Evolutionary conservation across 1,140 invertebrate species (phyloP).

Genomic region (Galleria mellonella): DNA sequence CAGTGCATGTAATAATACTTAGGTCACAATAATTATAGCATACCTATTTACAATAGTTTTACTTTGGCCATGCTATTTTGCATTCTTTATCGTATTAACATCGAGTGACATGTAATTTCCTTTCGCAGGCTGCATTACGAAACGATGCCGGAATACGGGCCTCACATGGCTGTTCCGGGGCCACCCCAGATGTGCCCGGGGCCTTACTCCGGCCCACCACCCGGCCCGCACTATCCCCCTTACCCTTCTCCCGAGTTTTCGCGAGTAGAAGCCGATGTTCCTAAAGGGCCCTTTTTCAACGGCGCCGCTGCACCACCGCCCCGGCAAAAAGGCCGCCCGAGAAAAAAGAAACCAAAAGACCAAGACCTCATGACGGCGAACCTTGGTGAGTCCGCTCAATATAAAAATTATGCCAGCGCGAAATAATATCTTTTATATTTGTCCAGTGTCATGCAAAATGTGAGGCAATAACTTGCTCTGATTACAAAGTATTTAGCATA

Average conservation of each 20-base stretch:
- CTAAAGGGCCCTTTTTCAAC: conserved; percentile 82
- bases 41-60: too few relatives aligned
- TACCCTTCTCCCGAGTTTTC: conserved; percentile 73
- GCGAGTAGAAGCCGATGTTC: conserved; percentile 78
- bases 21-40: too few relatives aligned
- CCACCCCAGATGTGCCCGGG: conserved; percentile 77
- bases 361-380: conserved; percentile 88
- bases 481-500: conserved; percentile 7
- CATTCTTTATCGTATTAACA: neutral
- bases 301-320: conserved; percentile 76
- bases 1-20: too few relatives aligned
- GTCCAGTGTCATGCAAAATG: neutral
- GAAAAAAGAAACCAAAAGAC: conserved; percentile 93
- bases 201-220: conserved; percentile 69
- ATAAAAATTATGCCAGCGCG: conserved; percentile 17
- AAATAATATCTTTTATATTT: conserved; percentile 10
- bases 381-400: conserved; percentile 79
- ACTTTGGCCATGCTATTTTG: neutral
- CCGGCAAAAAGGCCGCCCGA: conserved; percentile 91
- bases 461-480: neutral
- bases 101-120: too few relatives aligned
- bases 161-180: conserved; percentile 72
- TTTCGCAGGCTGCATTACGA: conserved; percentile 84
- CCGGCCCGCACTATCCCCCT: conserved; percentile 73
- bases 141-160: conserved; percentile 76